A percentile compares a stretch with the other conserved stretches of the same genome.
These are phyloP conservation scores for Piprites chloris DNA, from an alignment of 2,113 vertebrate species.

Conservation along the genomic window DNA sequence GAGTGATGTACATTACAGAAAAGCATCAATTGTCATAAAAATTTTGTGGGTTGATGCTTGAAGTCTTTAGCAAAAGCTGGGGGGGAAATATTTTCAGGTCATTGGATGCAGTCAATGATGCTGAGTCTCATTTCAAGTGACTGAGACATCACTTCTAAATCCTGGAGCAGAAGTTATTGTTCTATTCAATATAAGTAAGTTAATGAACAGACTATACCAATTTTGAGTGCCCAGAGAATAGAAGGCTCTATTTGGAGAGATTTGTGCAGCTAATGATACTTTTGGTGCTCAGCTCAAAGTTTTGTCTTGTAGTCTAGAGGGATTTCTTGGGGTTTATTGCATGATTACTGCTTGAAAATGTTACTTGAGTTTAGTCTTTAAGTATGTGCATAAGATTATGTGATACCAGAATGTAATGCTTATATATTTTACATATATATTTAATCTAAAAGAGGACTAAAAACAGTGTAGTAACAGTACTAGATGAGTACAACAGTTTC, in stretches of 20 bases:
- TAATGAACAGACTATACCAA: neutral
- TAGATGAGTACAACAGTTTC: fast-evolving
- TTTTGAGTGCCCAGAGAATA: neutral
- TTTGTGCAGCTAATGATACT: neutral
- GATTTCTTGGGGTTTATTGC: neutral
- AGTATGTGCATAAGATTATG: neutral
- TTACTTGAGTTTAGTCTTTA: neutral
- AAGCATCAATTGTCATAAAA: neutral
- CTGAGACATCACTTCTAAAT: neutral
- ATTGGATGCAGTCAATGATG: neutral
- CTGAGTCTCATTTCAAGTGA: neutral
- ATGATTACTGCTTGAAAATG: neutral
- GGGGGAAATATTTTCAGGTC: conserved; percentile 1
- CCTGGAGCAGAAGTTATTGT: neutral
- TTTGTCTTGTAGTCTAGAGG: neutral
- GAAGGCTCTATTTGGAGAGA: neutral
- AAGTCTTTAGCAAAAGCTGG: neutral
- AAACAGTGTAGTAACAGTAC: neutral
- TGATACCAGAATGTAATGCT: neutral
- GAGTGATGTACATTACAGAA: neutral
- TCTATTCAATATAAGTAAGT: neutral
- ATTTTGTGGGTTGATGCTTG: neutral
- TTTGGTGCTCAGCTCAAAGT: neutral
- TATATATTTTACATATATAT: neutral
- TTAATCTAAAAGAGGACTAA: neutral